A percentile compares a stretch with the other conserved stretches of the same genome.
Evolutionary conservation across 2,113 vertebrate genomes (phyloP).

Genomic region (Hyaena hyaena): DNA sequence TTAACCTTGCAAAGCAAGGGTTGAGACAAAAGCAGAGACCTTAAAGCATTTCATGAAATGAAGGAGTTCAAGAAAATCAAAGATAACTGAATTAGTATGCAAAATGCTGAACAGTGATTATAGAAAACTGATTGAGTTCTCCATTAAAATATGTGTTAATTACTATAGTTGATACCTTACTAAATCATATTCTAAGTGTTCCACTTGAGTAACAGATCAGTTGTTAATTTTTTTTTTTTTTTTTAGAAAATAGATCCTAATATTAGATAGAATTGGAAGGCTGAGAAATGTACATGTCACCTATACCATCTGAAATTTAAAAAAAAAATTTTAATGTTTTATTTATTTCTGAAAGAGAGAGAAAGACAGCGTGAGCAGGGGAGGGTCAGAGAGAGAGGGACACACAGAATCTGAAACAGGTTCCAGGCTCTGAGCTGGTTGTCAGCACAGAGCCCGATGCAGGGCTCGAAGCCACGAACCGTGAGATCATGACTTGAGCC

Average conservation of each 20-base stretch:
- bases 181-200: background rate
- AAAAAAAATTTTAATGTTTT: background rate
- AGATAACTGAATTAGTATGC: background rate
- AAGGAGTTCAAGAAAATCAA: background rate
- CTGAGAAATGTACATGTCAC: background rate
- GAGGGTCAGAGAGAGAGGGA: too few relatives aligned
- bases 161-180: background rate
- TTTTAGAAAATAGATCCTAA: background rate
- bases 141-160: background rate
- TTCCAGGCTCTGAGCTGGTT: too few relatives aligned
- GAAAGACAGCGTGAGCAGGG: too few relatives aligned
- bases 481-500: too few relatives aligned
- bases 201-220: background rate
- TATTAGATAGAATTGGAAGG: background rate
- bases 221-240: rapidly evolving
- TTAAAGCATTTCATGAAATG: background rate
- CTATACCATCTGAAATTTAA: background rate
- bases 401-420: too few relatives aligned
- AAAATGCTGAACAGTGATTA: background rate
- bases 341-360: too few relatives aligned
- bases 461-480: too few relatives aligned
- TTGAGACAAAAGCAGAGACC: background rate
- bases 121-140: background rate
- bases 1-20: background rate
- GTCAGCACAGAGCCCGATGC: too few relatives aligned